Conservation (phyloP, 2,797 vertebrate genomes). For the Galago senegalensis region DNA sequence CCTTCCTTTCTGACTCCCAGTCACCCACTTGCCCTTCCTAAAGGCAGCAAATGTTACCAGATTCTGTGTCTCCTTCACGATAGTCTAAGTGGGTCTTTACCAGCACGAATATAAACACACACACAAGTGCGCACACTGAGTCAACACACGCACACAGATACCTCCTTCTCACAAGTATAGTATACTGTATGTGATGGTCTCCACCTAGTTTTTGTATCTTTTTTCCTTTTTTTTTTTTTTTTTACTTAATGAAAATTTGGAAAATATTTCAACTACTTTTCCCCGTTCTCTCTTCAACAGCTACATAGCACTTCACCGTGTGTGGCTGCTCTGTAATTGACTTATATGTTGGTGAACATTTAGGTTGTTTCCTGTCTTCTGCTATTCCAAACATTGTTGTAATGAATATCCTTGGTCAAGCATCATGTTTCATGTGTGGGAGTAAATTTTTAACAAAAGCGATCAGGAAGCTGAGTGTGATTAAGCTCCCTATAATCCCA, state of each 20-base stretch:
- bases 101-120: neutral
- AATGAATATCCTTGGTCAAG: neutral
- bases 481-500: too few relatives aligned
- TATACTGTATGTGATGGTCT: neutral
- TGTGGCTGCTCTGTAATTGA: neutral
- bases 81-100: neutral
- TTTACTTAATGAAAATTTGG: neutral
- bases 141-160: fast-evolving
- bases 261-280: neutral
- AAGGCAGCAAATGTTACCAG: neutral
- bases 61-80: neutral
- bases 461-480: too few relatives aligned
- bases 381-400: neutral
- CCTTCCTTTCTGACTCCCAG: neutral
- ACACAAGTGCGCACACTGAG: neutral
- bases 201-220: neutral
- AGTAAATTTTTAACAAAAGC: slow-evolving; percentile 33
- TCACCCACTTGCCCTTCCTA: neutral
- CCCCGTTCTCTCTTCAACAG: neutral
- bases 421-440: neutral
- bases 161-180: neutral
- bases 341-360: neutral
- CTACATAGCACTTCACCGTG: neutral
- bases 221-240: neutral
- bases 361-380: neutral